Percentiles rank a stretch among this genome's conserved stretches.
Evolutionary conservation across 2,113 vertebrate species (phyloP).

Genomic region (Psilopogon haemacephalus): DNA sequence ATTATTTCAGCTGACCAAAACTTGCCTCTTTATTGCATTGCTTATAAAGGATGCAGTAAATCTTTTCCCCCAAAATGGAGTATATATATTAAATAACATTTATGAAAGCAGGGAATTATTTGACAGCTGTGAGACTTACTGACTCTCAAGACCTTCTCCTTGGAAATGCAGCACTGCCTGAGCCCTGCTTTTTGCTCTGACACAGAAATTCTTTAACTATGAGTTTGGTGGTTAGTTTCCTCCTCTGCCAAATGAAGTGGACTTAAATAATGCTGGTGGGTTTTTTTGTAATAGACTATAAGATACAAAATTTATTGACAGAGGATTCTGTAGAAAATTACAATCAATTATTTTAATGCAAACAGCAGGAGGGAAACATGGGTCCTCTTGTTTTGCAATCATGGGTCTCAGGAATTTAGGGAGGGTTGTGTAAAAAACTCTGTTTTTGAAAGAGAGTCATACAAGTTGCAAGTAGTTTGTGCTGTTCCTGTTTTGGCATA

Average conservation of each 20-base stretch:
- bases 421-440: background rate
- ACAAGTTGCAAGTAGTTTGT: background rate
- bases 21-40: background rate
- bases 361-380: rapidly evolving
- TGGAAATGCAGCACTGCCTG: background rate
- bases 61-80: background rate
- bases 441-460: background rate
- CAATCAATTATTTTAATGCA: background rate
- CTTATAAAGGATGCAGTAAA: slow-evolving; percentile 34
- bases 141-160: background rate
- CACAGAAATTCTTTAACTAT: background rate
- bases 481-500: background rate
- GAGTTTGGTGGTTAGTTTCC: background rate
- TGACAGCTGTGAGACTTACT: background rate
- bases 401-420: background rate
- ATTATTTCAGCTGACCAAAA: slow-evolving; percentile 50
- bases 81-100: slow-evolving; percentile 3
- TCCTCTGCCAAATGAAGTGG: background rate
- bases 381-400: background rate
- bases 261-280: background rate
- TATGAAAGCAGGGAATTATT: slow-evolving; percentile 40
- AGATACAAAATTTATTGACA: background rate
- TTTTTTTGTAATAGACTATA: background rate
- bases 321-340: background rate
- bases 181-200: background rate